phyloP scores from a whole-genome alignment of 2,888 invertebrate genomes.

The Sinohyriopsis cumingii region DNA sequence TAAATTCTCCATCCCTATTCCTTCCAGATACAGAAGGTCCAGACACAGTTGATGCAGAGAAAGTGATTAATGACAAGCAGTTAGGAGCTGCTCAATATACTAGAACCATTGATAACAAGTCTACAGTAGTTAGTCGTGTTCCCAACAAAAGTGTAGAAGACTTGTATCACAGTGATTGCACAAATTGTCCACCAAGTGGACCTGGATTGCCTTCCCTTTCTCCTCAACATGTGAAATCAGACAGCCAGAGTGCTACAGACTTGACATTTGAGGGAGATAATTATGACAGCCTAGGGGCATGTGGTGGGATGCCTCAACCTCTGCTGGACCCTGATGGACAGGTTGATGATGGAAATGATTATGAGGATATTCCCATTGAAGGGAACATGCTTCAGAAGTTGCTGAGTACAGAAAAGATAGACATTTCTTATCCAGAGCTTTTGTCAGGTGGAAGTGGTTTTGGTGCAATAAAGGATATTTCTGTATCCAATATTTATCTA shows the following conservation, averaged over 20 bases:
- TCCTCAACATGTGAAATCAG: conserved; percentile 11
- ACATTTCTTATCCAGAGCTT: conserved; percentile 21
- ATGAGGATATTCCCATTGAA: conserved; percentile 10
- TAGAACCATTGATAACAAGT: conserved; percentile 43
- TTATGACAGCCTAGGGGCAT: conserved; percentile 39
- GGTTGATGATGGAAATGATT: conserved; percentile 27
- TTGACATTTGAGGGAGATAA: conserved; percentile 19
- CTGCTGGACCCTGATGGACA: conserved; percentile 7
- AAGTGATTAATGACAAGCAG: no score
- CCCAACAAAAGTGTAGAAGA: conserved; percentile 66
- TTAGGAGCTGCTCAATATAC: no score
- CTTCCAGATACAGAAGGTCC: no score
- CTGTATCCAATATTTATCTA: conserved; percentile 67
- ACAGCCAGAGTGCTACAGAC: conserved; percentile 17
- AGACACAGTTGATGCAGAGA: no score
- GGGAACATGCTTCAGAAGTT: conserved; percentile 34
- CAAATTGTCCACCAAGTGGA: conserved; percentile 24
- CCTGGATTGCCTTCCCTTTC: conserved; percentile 26
- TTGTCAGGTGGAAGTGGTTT: conserved; percentile 43
- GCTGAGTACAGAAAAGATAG: conserved; percentile 35
- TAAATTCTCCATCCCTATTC: no score
- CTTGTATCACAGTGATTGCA: conserved; percentile 49
- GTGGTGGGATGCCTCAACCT: conserved; percentile 25
- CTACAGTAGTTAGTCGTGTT: conserved; percentile 59
- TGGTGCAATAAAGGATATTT: conserved; percentile 69